Percentiles rank a stretch among this genome's conserved stretches.
Evolutionary conservation across 2,797 vertebrate genomes (phyloP).

Genomic region (Borostomias antarcticus): DNA sequence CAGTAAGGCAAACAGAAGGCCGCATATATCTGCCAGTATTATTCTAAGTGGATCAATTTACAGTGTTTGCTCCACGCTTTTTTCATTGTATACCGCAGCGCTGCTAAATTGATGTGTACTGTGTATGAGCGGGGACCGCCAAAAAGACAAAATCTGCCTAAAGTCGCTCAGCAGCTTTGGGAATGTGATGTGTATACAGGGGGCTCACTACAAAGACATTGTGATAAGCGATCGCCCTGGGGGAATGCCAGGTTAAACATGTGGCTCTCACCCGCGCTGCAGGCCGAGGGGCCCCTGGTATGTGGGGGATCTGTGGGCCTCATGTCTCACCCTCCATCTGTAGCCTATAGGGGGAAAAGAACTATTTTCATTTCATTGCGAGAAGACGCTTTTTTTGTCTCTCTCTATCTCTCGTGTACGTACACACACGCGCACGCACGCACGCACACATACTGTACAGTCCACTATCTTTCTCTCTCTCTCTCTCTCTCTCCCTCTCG

Average conservation of each 20-base stretch:
- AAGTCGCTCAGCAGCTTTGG: not conserved
- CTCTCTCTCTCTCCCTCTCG: too few relatives aligned
- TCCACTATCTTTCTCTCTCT: too few relatives aligned
- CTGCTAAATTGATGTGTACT: not conserved
- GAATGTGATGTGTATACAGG: not conserved
- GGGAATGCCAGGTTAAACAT: slow-evolving; percentile 4
- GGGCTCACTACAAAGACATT: not conserved
- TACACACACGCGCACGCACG: too few relatives aligned
- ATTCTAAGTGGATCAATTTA: not conserved
- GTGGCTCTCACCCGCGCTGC: not conserved
- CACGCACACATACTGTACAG: too few relatives aligned
- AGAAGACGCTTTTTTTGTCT: not conserved
- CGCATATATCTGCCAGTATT: not conserved
- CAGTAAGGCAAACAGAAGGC: not conserved
- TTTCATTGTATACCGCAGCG: not conserved
- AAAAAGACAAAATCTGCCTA: too few relatives aligned
- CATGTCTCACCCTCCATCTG: not conserved
- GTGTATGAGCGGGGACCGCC: not conserved
- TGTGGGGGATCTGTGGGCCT: not conserved
- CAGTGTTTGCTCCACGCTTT: not conserved
- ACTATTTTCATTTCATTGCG: not conserved
- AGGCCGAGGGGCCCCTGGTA: not conserved
- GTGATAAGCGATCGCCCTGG: not conserved
- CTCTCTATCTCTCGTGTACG: not conserved
- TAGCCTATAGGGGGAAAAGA: not conserved